phyloP scores from a whole-genome alignment of 2,113 vertebrate genomes.

The Clarias gariepinus region DNA sequence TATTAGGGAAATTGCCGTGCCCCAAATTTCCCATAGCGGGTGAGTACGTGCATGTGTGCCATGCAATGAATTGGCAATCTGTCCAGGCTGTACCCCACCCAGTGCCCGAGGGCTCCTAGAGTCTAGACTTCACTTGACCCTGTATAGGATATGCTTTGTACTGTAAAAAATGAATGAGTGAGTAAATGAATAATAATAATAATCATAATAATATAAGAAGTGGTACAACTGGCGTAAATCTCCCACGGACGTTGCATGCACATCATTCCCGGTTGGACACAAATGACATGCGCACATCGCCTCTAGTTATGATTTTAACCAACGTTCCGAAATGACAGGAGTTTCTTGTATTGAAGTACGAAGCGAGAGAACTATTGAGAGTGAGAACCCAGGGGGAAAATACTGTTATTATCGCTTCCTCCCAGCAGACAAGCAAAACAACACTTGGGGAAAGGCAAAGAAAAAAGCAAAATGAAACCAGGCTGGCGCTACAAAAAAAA shows the following conservation, averaged over 20 bases:
- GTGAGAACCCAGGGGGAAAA: conserved; percentile 58
- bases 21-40: no score
- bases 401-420: conserved; percentile 61
- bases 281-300: conserved; percentile 53
- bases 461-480: conserved; percentile 51
- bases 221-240: not conserved
- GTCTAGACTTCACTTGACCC: no score
- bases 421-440: conserved; percentile 48
- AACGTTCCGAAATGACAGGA: conserved; percentile 73
- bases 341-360: conserved; percentile 59
- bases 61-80: no score
- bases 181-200: no score
- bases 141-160: no score
- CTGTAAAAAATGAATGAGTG: no score
- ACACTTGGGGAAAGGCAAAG: conserved; percentile 25
- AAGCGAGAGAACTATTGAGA: conserved; percentile 3
- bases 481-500: conserved; percentile 20
- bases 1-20: no score
- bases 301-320: conserved; percentile 63
- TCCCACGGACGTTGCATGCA: conserved; percentile 52
- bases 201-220: no score
- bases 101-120: no score
- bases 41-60: no score
- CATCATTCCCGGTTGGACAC: conserved; percentile 54
- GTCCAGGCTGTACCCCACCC: no score